phyloP scores from a whole-genome alignment of 2,888 invertebrate species.

The Dolomedes plantarius region DNA sequence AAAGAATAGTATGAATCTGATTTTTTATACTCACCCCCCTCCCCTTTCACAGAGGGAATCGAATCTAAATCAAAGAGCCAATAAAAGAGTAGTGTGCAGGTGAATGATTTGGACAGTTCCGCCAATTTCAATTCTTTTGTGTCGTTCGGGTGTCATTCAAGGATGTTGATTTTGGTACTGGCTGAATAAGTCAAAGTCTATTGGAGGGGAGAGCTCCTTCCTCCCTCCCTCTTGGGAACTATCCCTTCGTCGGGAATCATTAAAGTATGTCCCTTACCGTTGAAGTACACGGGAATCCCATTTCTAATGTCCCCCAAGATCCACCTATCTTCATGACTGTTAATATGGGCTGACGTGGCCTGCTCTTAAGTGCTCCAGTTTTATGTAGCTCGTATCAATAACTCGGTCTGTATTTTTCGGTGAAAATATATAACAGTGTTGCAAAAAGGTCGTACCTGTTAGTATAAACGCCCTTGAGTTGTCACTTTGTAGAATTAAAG shows the following conservation, averaged over 20 bases:
- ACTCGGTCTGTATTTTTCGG: neutral
- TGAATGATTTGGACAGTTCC: constrained; percentile 57
- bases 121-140: constrained; percentile 65
- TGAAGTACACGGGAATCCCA: constrained; percentile 66
- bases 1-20: neutral
- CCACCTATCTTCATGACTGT: constrained; percentile 71
- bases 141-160: constrained; percentile 51
- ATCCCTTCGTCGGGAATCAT: constrained; percentile 55
- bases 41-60: neutral
- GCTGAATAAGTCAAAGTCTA: constrained; percentile 65
- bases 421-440: neutral
- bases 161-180: constrained; percentile 32
- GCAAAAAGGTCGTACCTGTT: neutral
- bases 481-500: neutral
- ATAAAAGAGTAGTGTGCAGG: constrained; percentile 34
- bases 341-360: constrained; percentile 63
- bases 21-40: neutral
- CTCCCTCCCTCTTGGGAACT: constrained; percentile 25
- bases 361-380: constrained; percentile 52
- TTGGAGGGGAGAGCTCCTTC: constrained; percentile 27
- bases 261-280: constrained; percentile 59
- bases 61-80: constrained; percentile 29
- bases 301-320: constrained; percentile 67
- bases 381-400: constrained; percentile 22
- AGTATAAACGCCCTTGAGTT: neutral